Base-by-base conservation (phyloP, 2,797 vertebrate species). In the Dermochelys coriacea region DNA sequence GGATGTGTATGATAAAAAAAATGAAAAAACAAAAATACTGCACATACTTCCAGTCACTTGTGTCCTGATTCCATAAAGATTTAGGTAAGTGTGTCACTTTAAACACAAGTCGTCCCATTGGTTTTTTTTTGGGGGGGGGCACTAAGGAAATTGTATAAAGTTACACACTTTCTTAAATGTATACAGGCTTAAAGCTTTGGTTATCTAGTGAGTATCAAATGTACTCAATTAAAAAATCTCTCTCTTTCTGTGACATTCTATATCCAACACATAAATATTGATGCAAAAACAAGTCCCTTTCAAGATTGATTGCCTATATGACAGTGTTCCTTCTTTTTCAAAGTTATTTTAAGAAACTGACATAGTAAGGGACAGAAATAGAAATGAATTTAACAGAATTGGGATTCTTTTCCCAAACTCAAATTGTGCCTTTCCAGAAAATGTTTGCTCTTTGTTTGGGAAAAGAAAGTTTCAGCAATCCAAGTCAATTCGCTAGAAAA, bases 391-490 rank as follows among this genome's bases (percentile, higher is more conserved):
- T 45, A 74, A 45, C 41, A 27, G 41, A 74, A 71, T 71, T 45
- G 34, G 61, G 61, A 34, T 64, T 64, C 34, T n/a, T 64, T 64
- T 64, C 61, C 61, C 29, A n/a, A 9, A 64, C 61, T n/a, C 61
- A 37, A 19, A n/a, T 68, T 68, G 34, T 68, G 34, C 61, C 18
- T 68, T 61, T 37, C 34, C 61, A 68, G 34, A 68, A 68, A 10
- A 68, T 37, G 61, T n/a, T 68, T 68, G 18, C 61, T 37, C 16
- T n/a, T 68, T 64, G 14, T 64, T n/a, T n/a, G 4, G 59, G 95
- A 90, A 93, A 93, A 93, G 91, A 90, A 96, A 94, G 90, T 93
- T 94, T 95, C 86, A 90, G 95, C 91, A 92, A 77, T 97, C 95
- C 95, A 94, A 86, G 92, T 87, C 94, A 95, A 94, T 91, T 93